A percentile compares a stretch with the other conserved stretches of the same genome.
Conservation (phyloP, 2,113 vertebrate genomes). For the Eidolon helvum region DNA sequence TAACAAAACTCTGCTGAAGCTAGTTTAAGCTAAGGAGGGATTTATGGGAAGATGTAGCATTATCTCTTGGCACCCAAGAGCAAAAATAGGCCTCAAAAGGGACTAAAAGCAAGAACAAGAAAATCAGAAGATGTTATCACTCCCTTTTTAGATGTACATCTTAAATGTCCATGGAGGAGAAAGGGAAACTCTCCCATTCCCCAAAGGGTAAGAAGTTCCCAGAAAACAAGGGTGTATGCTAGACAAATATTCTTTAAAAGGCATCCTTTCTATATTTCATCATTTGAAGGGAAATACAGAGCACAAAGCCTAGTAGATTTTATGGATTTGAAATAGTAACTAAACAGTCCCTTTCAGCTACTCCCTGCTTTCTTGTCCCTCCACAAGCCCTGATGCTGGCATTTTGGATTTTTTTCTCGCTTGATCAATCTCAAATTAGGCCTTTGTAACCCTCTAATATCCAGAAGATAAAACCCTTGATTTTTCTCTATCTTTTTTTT, state of each 20-base stretch:
- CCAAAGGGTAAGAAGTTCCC: not conserved
- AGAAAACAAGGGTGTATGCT: not conserved
- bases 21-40: not conserved
- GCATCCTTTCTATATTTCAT: not conserved
- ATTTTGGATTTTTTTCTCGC: not conserved
- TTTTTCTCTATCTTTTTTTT: not conserved
- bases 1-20: not conserved
- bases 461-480: not conserved
- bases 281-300: not conserved
- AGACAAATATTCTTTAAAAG: not conserved
- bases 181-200: not conserved
- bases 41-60: not conserved
- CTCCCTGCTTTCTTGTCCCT: not conserved
- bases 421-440: not conserved
- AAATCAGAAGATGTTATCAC: not conserved
- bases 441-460: not conserved
- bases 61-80: not conserved
- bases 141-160: not conserved
- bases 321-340: not conserved
- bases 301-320: not conserved
- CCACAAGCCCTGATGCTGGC: not conserved
- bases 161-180: not conserved
- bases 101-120: not conserved
- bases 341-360: not conserved
- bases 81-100: not conserved